A percentile compares a stretch with the other conserved stretches of the same genome.
phyloP scores from a whole-genome alignment of 2,888 invertebrate genomes.

The Ephialtes manifestator region DNA sequence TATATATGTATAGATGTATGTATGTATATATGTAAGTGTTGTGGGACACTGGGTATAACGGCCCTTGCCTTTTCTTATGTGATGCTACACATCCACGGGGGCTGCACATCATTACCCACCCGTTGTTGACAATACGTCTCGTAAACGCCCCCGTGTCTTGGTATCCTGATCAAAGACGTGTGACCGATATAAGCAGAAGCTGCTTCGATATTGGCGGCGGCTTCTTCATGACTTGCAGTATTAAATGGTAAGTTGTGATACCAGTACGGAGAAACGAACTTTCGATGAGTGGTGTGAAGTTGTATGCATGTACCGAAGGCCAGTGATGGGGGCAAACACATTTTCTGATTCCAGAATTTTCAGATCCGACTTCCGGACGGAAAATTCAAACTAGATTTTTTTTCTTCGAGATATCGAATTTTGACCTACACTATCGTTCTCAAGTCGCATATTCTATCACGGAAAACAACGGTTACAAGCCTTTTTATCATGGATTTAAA shows the following conservation, averaged over 20 bases:
- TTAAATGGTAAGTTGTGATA: not conserved
- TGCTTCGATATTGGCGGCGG: not conserved
- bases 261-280: too few relatives aligned
- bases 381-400: too few relatives aligned
- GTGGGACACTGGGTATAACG: slow-evolving; percentile 22
- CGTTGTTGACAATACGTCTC: slow-evolving; percentile 82
- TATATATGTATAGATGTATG: not conserved
- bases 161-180: slow-evolving; percentile 51
- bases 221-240: not conserved
- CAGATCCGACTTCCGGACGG: too few relatives aligned
- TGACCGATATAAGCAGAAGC: slow-evolving; percentile 24
- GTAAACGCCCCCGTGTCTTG: slow-evolving; percentile 78
- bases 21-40: not conserved
- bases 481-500: too few relatives aligned
- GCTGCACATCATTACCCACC: slow-evolving; percentile 82
- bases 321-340: too few relatives aligned
- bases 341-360: too few relatives aligned
- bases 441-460: too few relatives aligned
- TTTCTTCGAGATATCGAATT: too few relatives aligned
- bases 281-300: too few relatives aligned
- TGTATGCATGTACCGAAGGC: too few relatives aligned
- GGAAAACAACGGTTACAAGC: too few relatives aligned
- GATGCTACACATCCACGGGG: slow-evolving; percentile 70
- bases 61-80: slow-evolving; percentile 71
- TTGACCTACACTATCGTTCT: too few relatives aligned